Evolutionary conservation across 2,888 invertebrate species (phyloP).

Genomic region (Diplazon laetatorius): DNA sequence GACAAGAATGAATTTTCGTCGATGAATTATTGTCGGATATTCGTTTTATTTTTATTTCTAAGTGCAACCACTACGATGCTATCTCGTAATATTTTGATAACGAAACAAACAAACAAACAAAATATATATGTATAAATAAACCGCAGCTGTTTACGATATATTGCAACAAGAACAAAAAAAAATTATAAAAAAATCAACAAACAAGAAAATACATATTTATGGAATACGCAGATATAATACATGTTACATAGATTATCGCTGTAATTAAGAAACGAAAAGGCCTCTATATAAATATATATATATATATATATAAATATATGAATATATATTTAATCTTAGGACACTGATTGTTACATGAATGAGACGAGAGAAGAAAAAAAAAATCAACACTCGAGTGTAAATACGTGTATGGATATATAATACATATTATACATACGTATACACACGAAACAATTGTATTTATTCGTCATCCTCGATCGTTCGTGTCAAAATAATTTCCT

Average conservation of each 20-base stretch:
- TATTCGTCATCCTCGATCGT: neutral
- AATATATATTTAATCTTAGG: constrained; percentile 47
- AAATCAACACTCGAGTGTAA: constrained; percentile 58
- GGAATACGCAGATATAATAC: constrained; percentile 48
- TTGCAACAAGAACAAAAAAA: no score
- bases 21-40: no score
- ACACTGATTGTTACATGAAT: constrained; percentile 55
- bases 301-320: neutral
- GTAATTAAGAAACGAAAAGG: constrained; percentile 54
- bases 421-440: constrained; percentile 56
- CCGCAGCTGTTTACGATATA: constrained; percentile 55
- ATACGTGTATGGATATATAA: constrained; percentile 57
- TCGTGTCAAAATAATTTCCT: neutral
- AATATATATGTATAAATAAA: constrained; percentile 28
- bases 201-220: constrained; percentile 49
- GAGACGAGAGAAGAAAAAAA: constrained; percentile 24
- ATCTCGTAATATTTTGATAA: constrained; percentile 74
- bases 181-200: no score
- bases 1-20: no score
- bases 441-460: constrained; percentile 27
- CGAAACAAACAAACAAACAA: constrained; percentile 48
- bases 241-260: constrained; percentile 58
- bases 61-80: constrained; percentile 48
- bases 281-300: constrained; percentile 45
- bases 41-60: constrained; percentile 39